These are phyloP conservation scores for Dryocosmus kuriphilus DNA, from an alignment of 2,888 invertebrate genomes.

Conservation along the genomic window DNA sequence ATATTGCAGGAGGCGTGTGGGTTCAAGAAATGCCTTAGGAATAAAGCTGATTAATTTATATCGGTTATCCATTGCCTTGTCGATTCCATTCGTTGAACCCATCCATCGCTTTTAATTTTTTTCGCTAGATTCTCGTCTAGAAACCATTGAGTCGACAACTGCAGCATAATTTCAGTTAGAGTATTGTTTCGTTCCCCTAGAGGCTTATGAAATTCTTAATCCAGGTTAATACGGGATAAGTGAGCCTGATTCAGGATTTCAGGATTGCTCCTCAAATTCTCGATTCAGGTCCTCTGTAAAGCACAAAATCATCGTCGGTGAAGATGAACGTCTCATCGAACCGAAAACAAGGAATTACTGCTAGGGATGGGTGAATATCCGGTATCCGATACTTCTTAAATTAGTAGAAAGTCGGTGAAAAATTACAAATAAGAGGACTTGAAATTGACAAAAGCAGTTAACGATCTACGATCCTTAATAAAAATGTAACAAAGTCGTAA, in stretches of 20 bases:
- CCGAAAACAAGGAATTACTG: conserved; percentile 15
- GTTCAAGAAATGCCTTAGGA: not conserved
- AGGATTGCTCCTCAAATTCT: not conserved
- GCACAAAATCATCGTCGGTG: conserved; percentile 5
- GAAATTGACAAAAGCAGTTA: conserved; percentile 22
- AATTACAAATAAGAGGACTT: conserved; percentile 29
- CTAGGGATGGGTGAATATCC: conserved; percentile 33
- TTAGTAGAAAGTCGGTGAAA: conserved; percentile 33
- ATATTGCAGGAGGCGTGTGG: not conserved
- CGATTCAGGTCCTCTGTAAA: not conserved
- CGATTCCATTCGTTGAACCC: conserved; percentile 10
- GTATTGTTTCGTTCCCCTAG: conserved; percentile 6
- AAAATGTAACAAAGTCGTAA: conserved; percentile 31
- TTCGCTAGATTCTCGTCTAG: not conserved
- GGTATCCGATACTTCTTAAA: conserved; percentile 24
- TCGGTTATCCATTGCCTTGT: conserved; percentile 42
- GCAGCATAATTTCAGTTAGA: conserved; percentile 32
- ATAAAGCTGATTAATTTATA: conserved; percentile 28
- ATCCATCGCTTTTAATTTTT: conserved; percentile 9
- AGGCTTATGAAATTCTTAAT: conserved; percentile 4
- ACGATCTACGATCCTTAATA: conserved; percentile 8
- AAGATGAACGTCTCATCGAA: not conserved
- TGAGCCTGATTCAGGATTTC: not conserved
- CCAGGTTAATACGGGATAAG: not conserved
- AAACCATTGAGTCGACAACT: conserved; percentile 17